Evolutionary conservation across 2,888 invertebrate genomes (phyloP).

Genomic region (Polydrusus tereticollis): DNA sequence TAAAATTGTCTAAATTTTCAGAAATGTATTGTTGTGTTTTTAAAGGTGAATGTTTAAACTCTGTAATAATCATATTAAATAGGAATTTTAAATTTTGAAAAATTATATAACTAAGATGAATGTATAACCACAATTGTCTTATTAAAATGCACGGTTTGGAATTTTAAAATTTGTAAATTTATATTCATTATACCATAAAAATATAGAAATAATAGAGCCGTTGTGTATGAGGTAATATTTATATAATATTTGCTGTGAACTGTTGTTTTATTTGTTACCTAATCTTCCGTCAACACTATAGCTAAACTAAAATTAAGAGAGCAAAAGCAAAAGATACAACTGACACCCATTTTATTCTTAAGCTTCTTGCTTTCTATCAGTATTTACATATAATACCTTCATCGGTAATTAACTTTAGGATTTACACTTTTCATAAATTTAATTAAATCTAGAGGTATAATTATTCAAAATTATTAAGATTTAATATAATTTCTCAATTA

Average conservation of each 20-base stretch:
- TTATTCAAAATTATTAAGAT: too few species aligned
- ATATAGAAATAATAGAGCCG: conserved; percentile 31
- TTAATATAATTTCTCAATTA: too few species aligned
- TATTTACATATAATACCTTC: too few species aligned
- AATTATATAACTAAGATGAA: conserved; percentile 11
- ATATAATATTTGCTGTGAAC: conserved; percentile 62
- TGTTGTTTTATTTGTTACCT: conserved; percentile 19
- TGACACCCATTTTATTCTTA: too few species aligned
- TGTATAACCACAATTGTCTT: conserved; percentile 26
- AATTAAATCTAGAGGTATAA: too few species aligned
- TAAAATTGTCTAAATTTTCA: background rate
- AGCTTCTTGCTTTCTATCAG: too few species aligned
- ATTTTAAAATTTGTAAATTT: conserved; percentile 67
- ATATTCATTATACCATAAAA: conserved; percentile 57
- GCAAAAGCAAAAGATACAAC: too few species aligned
- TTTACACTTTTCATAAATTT: too few species aligned
- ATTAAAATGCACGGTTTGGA: conserved; percentile 65
- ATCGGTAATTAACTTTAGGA: too few species aligned
- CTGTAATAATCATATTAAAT: conserved; percentile 10
- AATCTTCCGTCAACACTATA: background rate
- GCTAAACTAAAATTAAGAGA: too few species aligned
- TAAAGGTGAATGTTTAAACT: background rate
- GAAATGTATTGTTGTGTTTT: background rate
- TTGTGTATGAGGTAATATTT: conserved; percentile 55
- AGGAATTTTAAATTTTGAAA: conserved; percentile 10